Conservation (phyloP, 2,797 vertebrate genomes). For the Remorina albescens region DNA sequence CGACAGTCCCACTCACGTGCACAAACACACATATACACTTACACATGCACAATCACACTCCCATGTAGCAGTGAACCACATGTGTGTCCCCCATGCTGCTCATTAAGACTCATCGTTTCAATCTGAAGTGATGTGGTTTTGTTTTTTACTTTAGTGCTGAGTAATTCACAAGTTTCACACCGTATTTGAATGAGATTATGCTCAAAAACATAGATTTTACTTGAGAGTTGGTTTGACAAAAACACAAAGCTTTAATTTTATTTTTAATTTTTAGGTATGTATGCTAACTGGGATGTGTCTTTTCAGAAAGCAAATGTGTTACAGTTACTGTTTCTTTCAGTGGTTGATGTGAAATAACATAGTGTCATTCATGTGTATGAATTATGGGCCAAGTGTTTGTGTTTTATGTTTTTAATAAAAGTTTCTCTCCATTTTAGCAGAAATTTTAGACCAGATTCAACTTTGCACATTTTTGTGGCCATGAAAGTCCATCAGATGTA, state of each 20-base stretch:
- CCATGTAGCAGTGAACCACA: constrained; percentile 35
- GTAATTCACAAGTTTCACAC: background rate
- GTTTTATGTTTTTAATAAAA: background rate
- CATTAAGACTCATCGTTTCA: background rate
- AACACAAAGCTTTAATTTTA: no score
- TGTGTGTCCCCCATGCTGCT: constrained; percentile 15
- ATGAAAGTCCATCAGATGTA: background rate
- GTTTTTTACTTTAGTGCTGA: constrained; percentile 3
- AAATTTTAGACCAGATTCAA: background rate
- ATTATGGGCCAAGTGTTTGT: background rate
- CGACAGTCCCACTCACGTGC: constrained; percentile 21
- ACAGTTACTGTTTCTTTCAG: no score
- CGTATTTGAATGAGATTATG: background rate
- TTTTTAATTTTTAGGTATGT: no score
- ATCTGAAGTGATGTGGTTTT: constrained; percentile 10
- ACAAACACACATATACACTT: constrained; percentile 26
- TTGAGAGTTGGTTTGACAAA: background rate
- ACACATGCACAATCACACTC: constrained; percentile 17
- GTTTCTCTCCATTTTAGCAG: background rate
- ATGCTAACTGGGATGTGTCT: no score
- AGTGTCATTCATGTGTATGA: no score
- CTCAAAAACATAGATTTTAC: background rate
- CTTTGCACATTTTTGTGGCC: background rate
- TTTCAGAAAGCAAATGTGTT: no score
- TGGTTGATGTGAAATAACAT: no score